A percentile compares a stretch with the other conserved stretches of the same genome.
phyloP scores from a whole-genome alignment of 2,888 invertebrate species.

The Schizaphis graminum region DNA sequence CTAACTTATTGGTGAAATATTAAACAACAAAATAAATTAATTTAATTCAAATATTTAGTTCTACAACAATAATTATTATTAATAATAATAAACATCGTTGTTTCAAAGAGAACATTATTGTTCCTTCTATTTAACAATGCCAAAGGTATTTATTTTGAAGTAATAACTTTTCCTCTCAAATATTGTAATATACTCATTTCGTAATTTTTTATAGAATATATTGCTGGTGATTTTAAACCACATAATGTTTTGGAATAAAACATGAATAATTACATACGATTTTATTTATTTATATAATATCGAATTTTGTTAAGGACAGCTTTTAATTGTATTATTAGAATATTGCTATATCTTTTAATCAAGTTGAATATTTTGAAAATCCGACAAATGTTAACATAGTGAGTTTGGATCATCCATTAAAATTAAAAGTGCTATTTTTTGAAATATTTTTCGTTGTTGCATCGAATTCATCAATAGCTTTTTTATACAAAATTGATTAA shows the following conservation, averaged over 20 bases:
- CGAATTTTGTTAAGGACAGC: background rate
- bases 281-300: background rate
- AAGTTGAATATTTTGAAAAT: background rate
- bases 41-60: background rate
- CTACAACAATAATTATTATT: background rate
- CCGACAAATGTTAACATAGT: background rate
- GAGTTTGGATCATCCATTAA: background rate
- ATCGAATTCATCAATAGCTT: background rate
- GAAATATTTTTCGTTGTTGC: background rate
- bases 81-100: background rate
- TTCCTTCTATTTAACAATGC: background rate
- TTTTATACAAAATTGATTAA: background rate
- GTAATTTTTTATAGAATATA: background rate
- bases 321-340: background rate
- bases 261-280: background rate
- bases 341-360: background rate
- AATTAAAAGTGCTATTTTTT: background rate
- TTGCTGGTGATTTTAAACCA: background rate
- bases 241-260: background rate
- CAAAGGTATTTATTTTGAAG: too few relatives aligned
- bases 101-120: background rate
- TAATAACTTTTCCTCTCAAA: background rate
- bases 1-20: background rate
- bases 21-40: background rate
- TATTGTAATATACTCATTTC: background rate